Evolutionary conservation across 2,113 vertebrate species (phyloP).

Genomic region (Odobenus rosmarus): DNA sequence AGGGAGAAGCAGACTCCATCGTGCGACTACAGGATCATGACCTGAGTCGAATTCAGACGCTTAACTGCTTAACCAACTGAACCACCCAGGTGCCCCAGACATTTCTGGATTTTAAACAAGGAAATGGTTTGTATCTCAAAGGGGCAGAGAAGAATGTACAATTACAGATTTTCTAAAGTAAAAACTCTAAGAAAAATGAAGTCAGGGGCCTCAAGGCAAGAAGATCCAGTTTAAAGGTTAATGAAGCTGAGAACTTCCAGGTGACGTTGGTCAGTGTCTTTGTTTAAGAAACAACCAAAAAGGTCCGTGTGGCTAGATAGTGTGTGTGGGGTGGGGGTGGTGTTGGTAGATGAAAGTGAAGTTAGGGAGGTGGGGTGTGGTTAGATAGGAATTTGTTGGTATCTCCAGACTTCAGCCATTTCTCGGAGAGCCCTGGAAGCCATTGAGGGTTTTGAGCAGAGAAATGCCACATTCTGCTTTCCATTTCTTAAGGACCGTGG

Average conservation of each 20-base stretch:
- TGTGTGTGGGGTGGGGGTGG: background rate
- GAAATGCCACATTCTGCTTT: background rate
- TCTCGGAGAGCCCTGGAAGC: background rate
- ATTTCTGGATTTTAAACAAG: background rate
- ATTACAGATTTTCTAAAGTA: conserved; percentile 11
- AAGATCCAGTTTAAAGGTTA: background rate
- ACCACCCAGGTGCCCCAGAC: background rate
- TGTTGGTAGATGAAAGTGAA: background rate
- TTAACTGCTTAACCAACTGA: no score
- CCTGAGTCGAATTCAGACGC: no score
- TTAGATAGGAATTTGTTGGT: background rate
- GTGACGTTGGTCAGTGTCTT: background rate
- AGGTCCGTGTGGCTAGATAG: background rate
- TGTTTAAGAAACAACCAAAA: background rate
- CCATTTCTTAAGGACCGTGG: background rate
- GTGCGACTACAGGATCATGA: no score
- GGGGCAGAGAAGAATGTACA: background rate
- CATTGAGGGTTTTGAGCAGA: background rate
- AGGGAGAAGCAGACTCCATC: no score
- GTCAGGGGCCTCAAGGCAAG: background rate
- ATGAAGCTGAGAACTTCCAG: background rate
- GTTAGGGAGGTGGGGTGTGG: background rate
- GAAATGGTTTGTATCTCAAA: background rate
- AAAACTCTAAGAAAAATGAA: conserved; percentile 25
- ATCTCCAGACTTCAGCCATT: background rate